Evolutionary conservation across 2,797 vertebrate genomes (phyloP).

Genomic region (Mormyrops boulengeri): DNA sequence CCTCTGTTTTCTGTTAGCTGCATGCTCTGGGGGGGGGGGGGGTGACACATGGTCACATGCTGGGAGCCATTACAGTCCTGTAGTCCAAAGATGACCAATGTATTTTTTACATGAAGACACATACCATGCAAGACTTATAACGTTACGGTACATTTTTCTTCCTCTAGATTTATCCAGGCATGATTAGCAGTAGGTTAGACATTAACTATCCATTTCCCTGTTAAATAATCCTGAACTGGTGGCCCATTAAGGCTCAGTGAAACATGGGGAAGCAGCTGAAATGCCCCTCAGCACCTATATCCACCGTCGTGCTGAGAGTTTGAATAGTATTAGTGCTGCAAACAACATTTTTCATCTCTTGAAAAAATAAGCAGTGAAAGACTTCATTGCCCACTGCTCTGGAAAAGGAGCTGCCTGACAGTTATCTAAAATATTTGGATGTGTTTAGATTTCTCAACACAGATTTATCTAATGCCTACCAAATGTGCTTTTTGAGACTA

Average conservation of each 20-base stretch:
- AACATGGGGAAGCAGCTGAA: background rate
- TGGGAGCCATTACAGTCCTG: background rate
- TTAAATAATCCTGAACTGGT: background rate
- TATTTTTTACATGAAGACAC: background rate
- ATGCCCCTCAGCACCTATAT: slow-evolving; percentile 27
- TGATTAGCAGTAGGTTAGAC: background rate
- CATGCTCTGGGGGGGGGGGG: background rate
- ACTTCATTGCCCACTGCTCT: slow-evolving; percentile 49
- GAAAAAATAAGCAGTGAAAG: slow-evolving; percentile 52
- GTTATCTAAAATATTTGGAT: slow-evolving; percentile 61
- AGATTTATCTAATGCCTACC: slow-evolving; percentile 55
- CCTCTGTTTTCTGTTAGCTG: background rate
- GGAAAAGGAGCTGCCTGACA: slow-evolving; percentile 54
- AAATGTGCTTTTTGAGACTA: slow-evolving; percentile 50
- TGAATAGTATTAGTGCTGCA: slow-evolving; percentile 35
- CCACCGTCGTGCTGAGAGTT: slow-evolving; percentile 10
- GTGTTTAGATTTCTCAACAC: slow-evolving; percentile 27
- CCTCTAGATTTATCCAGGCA: background rate
- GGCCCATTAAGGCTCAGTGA: background rate
- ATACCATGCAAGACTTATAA: background rate
- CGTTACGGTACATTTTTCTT: background rate
- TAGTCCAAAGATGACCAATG: background rate
- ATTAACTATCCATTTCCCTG: background rate
- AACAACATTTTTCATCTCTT: slow-evolving; percentile 37
- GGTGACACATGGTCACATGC: background rate